A percentile compares a stretch with the other conserved stretches of the same genome.
These are phyloP conservation scores for Oreochromis tanganicae DNA, from an alignment of 2,113 vertebrate genomes.

Conservation along the genomic window DNA sequence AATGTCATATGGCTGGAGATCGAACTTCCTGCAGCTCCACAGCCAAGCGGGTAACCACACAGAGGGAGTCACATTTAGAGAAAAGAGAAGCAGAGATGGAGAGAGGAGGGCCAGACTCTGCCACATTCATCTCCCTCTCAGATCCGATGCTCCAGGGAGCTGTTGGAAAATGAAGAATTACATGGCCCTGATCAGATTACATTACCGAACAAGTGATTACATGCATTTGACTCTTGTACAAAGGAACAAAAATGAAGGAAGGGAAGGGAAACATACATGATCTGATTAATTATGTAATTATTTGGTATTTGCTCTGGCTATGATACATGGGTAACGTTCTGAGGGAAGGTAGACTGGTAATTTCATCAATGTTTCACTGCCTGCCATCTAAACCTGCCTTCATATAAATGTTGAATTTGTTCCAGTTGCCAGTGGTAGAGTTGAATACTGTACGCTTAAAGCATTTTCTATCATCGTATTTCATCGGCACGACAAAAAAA, in stretches of 20 bases:
- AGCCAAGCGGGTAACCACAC: slow-evolving; percentile 47
- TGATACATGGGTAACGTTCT: slow-evolving; percentile 56
- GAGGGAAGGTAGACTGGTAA: slow-evolving; percentile 45
- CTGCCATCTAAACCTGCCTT: slow-evolving; percentile 7
- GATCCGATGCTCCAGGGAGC: slow-evolving; percentile 67
- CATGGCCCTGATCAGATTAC: slow-evolving; percentile 70
- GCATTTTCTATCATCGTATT: neutral
- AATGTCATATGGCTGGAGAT: slow-evolving; percentile 39
- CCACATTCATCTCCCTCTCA: slow-evolving; percentile 59
- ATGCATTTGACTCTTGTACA: slow-evolving; percentile 65
- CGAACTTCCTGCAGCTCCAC: slow-evolving; percentile 44
- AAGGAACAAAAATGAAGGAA: slow-evolving; percentile 46
- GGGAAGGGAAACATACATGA: slow-evolving; percentile 61
- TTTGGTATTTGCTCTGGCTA: slow-evolving; percentile 57
- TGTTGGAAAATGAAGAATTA: slow-evolving; percentile 74
- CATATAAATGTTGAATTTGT: slow-evolving; percentile 25
- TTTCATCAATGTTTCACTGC: slow-evolving; percentile 53
- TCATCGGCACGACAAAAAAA: neutral
- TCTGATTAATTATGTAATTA: slow-evolving; percentile 73
- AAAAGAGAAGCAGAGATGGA: slow-evolving; percentile 23
- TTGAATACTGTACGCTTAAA: neutral
- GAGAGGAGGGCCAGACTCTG: slow-evolving; percentile 19
- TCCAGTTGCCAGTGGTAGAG: neutral
- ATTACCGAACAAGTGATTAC: slow-evolving; percentile 69
- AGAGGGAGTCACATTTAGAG: slow-evolving; percentile 41